phyloP scores from a whole-genome alignment of 2,888 invertebrate genomes.

The Lithophane leautieri region DNA sequence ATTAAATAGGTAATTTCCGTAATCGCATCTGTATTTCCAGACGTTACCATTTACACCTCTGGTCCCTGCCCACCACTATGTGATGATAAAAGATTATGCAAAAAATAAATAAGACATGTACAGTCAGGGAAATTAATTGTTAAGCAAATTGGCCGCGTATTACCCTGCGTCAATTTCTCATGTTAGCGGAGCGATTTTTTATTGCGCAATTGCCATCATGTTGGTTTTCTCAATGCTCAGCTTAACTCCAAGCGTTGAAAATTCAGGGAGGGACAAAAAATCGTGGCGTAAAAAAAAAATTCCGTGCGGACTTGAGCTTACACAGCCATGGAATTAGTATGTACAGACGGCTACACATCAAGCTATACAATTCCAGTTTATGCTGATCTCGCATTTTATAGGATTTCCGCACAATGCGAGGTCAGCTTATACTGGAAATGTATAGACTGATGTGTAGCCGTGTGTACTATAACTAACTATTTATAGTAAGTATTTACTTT shows the following conservation, averaged over 20 bases:
- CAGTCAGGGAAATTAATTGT: background rate
- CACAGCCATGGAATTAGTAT: background rate
- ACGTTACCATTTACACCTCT: background rate
- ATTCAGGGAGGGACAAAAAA: background rate
- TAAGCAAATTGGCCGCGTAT: background rate
- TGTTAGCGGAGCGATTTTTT: background rate
- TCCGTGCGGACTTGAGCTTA: background rate
- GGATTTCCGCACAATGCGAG: too few relatives aligned
- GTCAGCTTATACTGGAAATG: too few relatives aligned
- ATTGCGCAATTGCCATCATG: background rate
- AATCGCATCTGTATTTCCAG: background rate
- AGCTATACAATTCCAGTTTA: too few relatives aligned
- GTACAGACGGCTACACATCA: too few relatives aligned
- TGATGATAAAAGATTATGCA: background rate
- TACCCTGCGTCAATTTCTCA: background rate
- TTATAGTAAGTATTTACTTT: too few relatives aligned
- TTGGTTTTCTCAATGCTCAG: background rate
- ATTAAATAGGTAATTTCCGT: background rate
- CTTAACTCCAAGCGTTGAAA: background rate
- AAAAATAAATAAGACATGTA: background rate
- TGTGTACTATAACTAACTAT: background rate
- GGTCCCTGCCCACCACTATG: background rate
- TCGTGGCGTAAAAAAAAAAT: background rate
- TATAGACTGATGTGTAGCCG: too few relatives aligned
- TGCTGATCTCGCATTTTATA: too few relatives aligned